Evolutionary conservation across 1,140 invertebrate species (phyloP), one percentile per base, ranked within the genome.

Genomic region (Dendrolimus kikuchii): DNA sequence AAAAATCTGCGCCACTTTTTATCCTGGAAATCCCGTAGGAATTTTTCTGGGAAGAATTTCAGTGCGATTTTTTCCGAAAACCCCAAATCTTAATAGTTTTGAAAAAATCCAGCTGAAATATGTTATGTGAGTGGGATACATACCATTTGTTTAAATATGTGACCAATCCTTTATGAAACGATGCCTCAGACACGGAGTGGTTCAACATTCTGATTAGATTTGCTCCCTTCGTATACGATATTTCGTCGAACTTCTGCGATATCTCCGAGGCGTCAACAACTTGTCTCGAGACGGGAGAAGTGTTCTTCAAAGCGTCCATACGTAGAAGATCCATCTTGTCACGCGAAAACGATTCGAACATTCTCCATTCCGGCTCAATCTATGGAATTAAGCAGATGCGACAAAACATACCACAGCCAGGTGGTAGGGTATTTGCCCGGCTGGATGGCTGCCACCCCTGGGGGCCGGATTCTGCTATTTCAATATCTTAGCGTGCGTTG

Each of bases 211-310:
- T 81, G 42, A 97, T 90, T 4, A 97, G 81, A 51, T 92, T 92
- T 0, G 91, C 94, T 62, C 94, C 95, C 90, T 98, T 98, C 2
- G 87, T 89, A 71, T 98, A 98, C 0, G 95, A 95, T 39, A 98
- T 96, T 4, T 90, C 89, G 77, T 97, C 94, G 74, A 97, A 98
- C 48, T 95, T 92, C 76, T 93, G 90, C 42, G 90, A 90, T 53
- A 98, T 96, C 82, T 97, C 92, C 7, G 88, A 87, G 1, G 93
- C 92, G 58, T 92, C 91, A 5, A 89, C 70, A 3, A 97, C 94
- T 23, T 90, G 83, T 0, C 93, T 79, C 0, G 90, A 91, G 42
- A 94, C 90, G 0, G 93, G 88, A 63, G 96, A 94, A 0, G 94
- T 95, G 5, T 92, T 92, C 46, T 90, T 89, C 2, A 94, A 84